Conservation (phyloP, 1,140 invertebrate genomes). For the Drosophila bocki region DNA sequence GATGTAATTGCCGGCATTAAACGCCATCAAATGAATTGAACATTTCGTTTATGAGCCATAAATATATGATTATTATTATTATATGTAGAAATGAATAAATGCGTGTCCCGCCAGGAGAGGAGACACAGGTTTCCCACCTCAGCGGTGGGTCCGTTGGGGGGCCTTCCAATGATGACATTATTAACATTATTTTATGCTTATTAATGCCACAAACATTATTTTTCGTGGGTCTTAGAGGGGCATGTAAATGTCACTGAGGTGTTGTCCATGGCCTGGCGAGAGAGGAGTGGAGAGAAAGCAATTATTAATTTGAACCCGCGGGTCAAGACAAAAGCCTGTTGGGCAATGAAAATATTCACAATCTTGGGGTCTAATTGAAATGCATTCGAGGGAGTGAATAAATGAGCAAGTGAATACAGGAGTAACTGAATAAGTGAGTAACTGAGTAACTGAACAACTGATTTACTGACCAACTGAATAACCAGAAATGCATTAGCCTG, state of each 20-base stretch:
- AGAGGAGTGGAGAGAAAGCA: slow-evolving; percentile 30
- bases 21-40: slow-evolving; percentile 58
- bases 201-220: slow-evolving; percentile 65
- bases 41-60: slow-evolving; percentile 66
- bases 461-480: not conserved
- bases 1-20: slow-evolving; percentile 50
- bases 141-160: slow-evolving; percentile 50
- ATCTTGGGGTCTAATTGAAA: slow-evolving; percentile 44
- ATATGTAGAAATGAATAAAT: slow-evolving; percentile 64
- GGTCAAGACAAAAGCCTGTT: slow-evolving; percentile 58
- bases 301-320: slow-evolving; percentile 71
- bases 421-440: not conserved
- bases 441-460: not conserved
- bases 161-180: slow-evolving; percentile 70
- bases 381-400: slow-evolving; percentile 32
- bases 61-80: slow-evolving; percentile 57
- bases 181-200: slow-evolving; percentile 79
- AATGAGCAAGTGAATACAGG: slow-evolving; percentile 4
- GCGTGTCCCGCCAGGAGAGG: slow-evolving; percentile 18
- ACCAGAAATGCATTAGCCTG: slow-evolving; percentile 66
- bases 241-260: slow-evolving; percentile 77
- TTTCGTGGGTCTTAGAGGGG: slow-evolving; percentile 15
- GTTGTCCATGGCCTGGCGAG: slow-evolving; percentile 19
- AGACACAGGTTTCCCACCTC: slow-evolving; percentile 38
- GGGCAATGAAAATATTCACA: not conserved